Base-by-base conservation (phyloP, 2,113 vertebrate species). In the Chlorodrepanis virens region DNA sequence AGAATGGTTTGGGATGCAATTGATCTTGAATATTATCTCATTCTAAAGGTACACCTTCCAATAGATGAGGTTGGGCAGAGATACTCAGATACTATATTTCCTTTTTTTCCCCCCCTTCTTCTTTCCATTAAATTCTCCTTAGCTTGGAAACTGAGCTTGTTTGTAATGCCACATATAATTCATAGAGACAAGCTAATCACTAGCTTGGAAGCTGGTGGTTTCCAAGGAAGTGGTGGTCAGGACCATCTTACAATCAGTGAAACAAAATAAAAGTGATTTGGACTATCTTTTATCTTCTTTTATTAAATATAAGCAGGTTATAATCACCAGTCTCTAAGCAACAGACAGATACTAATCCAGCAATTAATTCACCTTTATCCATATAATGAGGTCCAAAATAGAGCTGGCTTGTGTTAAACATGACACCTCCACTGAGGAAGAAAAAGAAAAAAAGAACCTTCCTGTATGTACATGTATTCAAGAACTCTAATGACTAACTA, bases 321-420 rank as follows among this genome's bases (percentile, higher is more conserved):
- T 95, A 95, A 95, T 96, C 83, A 87, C 86, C 0, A 0, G 93
- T 97, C 69, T 95, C 96, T 82, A 94, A 91, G 94, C 87, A 95
- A 95, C 95, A 92, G 89, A 37, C 31, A 91, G 69, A 70, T 67
- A 94, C 69, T 92, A 94, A 95, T 92, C 86, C 94, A 91, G 44
- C 39, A 89, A 94, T 94, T 97, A 94, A 96, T 92, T 95, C 54
- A 78, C 75, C 39, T 92, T 93, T 87, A 87, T 94, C 83, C 77
- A 53, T 92, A 78, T 94, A 96, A 97, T 92, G 77, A 96, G 56
- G 80, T 95, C 83, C 74, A 91, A 92, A 94, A 91, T 71, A 91
- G 65, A 90, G 49, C 28, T 87, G 60, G 56, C 19, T 84, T 78
- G 39, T 86, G 56, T 89, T 93, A 93, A 92, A 56, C 0, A 0